Percentiles rank a stretch among this genome's conserved stretches.
These are phyloP conservation scores for Sciurus vulgaris DNA, from an alignment of 2,797 vertebrate species.

Conservation along the genomic window DNA sequence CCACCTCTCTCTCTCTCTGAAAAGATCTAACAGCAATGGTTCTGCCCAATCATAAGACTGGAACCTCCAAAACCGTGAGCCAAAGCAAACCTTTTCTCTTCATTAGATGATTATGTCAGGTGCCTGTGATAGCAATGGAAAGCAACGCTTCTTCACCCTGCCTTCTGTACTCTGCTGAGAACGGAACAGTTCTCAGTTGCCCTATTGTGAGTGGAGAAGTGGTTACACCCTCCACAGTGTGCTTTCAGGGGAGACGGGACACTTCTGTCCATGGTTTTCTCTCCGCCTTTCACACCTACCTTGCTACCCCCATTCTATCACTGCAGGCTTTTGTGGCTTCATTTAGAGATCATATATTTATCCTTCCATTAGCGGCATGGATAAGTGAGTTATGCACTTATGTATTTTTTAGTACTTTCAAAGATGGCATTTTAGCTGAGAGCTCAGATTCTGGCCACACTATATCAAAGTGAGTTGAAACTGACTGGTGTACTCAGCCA, in stretches of 20 bases:
- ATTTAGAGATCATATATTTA: not conserved
- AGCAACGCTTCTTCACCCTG: not conserved
- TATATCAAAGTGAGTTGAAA: conserved; percentile 20
- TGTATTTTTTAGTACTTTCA: conserved; percentile 20
- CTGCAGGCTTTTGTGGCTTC: not conserved
- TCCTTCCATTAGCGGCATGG: not conserved
- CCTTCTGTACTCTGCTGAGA: not conserved
- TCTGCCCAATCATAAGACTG: not conserved
- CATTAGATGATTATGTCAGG: not conserved
- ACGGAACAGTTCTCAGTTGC: not conserved
- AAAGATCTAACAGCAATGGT: not conserved
- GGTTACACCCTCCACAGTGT: not conserved
- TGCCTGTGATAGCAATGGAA: not conserved
- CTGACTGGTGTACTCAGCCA: not conserved
- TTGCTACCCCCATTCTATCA: not conserved
- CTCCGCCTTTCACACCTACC: not conserved
- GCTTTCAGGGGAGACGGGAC: not conserved
- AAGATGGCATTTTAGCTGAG: not conserved
- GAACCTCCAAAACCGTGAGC: not conserved
- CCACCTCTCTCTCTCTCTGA: not conserved
- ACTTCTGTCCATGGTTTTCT: not conserved
- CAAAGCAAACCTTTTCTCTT: not conserved
- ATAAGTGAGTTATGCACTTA: not conserved
- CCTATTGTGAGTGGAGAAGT: not conserved
- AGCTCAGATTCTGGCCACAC: conserved; percentile 5